These are phyloP conservation scores for Lineus longissimus DNA, from an alignment of 1,140 invertebrate species.

Conservation along the genomic window DNA sequence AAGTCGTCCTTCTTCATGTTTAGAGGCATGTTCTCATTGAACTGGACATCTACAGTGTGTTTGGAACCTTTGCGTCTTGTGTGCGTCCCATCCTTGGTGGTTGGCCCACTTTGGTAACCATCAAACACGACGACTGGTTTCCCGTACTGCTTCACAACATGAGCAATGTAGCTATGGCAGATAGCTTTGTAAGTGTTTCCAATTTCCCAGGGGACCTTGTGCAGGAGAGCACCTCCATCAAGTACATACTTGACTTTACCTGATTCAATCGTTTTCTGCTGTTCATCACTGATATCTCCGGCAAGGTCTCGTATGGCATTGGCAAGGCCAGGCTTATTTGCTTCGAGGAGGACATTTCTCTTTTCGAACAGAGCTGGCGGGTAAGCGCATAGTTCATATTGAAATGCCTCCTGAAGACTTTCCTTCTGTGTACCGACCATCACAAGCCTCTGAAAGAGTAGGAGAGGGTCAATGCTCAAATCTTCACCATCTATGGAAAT, in stretches of 20 bases:
- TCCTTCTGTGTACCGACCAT: slow-evolving; percentile 3
- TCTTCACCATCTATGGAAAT: slow-evolving; percentile 12
- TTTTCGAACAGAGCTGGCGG: slow-evolving; percentile 24
- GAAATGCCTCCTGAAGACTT: slow-evolving; percentile 13
- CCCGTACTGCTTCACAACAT: background rate
- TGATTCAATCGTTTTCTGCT: background rate
- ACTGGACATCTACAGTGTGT: background rate
- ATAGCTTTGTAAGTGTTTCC: background rate
- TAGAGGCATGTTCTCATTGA: background rate
- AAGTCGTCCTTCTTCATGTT: slow-evolving; percentile 18
- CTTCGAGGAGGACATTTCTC: background rate
- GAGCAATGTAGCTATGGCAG: background rate
- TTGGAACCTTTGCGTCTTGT: background rate
- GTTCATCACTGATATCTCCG: background rate
- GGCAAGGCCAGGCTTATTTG: slow-evolving; percentile 18
- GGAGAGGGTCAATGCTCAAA: slow-evolving; percentile 18
- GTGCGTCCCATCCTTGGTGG: background rate
- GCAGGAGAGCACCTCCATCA: background rate
- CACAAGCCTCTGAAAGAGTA: slow-evolving; percentile 25
- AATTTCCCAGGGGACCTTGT: background rate
- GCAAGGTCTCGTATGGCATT: slow-evolving; percentile 1
- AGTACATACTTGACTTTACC: background rate
- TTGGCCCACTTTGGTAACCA: background rate
- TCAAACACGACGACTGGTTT: background rate
- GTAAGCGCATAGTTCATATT: slow-evolving; percentile 19